Evolutionary conservation across 2,113 vertebrate species (phyloP).

Genomic region (Peromyscus maniculatus): DNA sequence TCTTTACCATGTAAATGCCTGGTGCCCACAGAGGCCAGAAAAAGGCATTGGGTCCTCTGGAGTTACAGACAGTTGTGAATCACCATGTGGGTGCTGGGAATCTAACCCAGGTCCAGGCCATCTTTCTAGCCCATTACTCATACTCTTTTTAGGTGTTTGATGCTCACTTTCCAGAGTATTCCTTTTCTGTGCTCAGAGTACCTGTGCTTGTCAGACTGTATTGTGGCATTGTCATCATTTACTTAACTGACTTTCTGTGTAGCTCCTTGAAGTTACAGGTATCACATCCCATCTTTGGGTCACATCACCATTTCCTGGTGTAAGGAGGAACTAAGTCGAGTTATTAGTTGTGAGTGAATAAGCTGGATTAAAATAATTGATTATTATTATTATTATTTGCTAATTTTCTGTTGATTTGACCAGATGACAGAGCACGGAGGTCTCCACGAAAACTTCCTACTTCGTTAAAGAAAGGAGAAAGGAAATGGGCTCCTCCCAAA

Average conservation of each 20-base stretch:
- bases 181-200: conserved; percentile 9
- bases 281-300: conserved; percentile 7
- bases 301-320: neutral
- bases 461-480: conserved; percentile 96
- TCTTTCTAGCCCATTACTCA: neutral
- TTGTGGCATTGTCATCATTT: neutral
- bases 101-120: neutral
- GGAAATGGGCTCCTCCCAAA: conserved; percentile 97
- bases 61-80: neutral
- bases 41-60: neutral
- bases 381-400: neutral
- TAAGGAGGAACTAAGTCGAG: neutral
- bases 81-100: neutral
- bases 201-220: neutral
- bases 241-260: neutral
- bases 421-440: conserved; percentile 95
- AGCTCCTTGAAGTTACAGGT: neutral
- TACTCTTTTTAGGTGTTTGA: neutral
- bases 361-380: conserved; percentile 35
- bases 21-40: no score
- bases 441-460: conserved; percentile 97
- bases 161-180: neutral
- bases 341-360: conserved; percentile 23
- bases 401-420: conserved; percentile 64
- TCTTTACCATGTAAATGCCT: no score